Evolutionary conservation across 2,113 vertebrate genomes (phyloP), one percentile per base, ranked within the genome.

Genomic region (Dunckerocampus dactyliophorus): DNA sequence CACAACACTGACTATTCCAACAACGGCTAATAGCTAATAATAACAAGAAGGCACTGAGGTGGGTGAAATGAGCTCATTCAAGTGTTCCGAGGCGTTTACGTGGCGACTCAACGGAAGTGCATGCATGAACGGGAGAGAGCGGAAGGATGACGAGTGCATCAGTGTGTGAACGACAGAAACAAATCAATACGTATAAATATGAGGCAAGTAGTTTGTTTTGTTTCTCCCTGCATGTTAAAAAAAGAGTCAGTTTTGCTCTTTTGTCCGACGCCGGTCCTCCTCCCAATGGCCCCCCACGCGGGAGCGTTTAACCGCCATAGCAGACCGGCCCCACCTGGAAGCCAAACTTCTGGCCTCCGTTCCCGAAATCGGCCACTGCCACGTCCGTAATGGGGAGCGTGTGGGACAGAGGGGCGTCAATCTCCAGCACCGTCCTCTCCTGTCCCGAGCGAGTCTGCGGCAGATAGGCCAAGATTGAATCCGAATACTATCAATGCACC

Each of bases 271-370:
- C 61, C 73, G 34, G 48, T 21, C 47, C 15, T 54, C 19, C 42
- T 74, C 59, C 75, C 74, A 54, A 75, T 34, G 31, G 31, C 65
- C n/a, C n/a, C n/a, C n/a, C n/a, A n/a, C n/a, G n/a, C n/a, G n/a
- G n/a, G 62, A 55, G 84, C 79, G 1, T n/a, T 71, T 84, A 99
- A 87, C 97, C 96, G 39, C 94, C 93, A 83, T 90, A 99, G 82
- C 97, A 99, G 79, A 93, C 93, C 2, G 93, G 90, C 64, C 97
- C 94, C 5, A 99, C 92, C 88, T 97, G 93, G 83, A 98, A 99
- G 84, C 97, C 97, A 80, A 98, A 99, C 83, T 98, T 99, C 90
- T 98, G 97, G 79, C 92, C 95, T 69, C 90, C 89, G 28, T 93
- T 94, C 63, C 96, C 95, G 83, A 99, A 99, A 89, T 99, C 96